Percentiles rank a stretch among this genome's conserved stretches.
phyloP scores from a whole-genome alignment of 1,140 invertebrate genomes.

The Lepidotrigona ventralis region DNA sequence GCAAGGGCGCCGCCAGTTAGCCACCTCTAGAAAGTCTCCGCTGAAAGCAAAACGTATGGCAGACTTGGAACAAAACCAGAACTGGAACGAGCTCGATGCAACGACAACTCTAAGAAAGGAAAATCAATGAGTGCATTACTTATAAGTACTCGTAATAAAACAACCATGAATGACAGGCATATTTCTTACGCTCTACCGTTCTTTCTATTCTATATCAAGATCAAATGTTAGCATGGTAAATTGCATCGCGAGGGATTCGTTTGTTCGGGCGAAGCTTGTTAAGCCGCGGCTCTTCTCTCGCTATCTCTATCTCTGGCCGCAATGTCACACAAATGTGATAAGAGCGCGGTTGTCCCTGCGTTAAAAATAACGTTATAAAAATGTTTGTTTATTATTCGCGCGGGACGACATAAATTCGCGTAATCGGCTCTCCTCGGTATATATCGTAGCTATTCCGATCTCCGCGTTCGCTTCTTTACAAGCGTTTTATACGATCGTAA shows the following conservation, averaged over 20 bases:
- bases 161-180: not conserved
- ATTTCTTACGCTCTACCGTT: not conserved
- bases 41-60: no score
- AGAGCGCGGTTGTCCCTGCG: not conserved
- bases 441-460: not conserved
- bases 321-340: conserved; percentile 13
- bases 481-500: conserved; percentile 63
- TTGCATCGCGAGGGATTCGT: not conserved
- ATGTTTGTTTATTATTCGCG: conserved; percentile 53
- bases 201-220: not conserved
- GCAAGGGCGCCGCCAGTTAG: no score
- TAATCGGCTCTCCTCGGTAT: conserved; percentile 18
- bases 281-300: not conserved
- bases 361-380: conserved; percentile 35
- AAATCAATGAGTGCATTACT: no score
- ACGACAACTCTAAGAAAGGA: no score
- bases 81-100: no score
- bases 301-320: not conserved
- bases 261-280: not conserved
- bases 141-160: no score
- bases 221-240: not conserved
- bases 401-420: conserved; percentile 51
- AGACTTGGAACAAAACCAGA: no score
- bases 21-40: no score
- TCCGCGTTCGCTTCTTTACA: not conserved